Percentiles rank a stretch among this genome's conserved stretches.
phyloP scores from a whole-genome alignment of 2,888 invertebrate genomes.

The Biston betularia region DNA sequence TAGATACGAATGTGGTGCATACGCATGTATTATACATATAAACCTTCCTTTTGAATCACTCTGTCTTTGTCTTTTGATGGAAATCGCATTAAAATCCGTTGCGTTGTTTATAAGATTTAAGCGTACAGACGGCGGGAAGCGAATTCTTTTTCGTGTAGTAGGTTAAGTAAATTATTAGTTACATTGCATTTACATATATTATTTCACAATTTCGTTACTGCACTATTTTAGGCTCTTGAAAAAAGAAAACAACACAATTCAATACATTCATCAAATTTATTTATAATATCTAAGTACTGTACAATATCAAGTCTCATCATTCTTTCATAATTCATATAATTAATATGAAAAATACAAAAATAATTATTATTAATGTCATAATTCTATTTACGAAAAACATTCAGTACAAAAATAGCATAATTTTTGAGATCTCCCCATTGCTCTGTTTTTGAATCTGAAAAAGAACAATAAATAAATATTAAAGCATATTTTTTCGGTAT shows the following conservation, averaged over 20 bases:
- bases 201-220: no score
- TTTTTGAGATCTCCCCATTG: neutral
- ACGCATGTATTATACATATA: no score
- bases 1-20: no score
- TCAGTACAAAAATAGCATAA: constrained; percentile 18
- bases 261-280: constrained; percentile 45
- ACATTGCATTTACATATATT: no score
- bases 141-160: no score
- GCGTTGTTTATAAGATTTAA: no score
- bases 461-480: neutral
- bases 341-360: constrained; percentile 57
- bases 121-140: no score
- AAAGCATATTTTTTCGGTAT: no score
- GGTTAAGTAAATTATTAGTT: no score
- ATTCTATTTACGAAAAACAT: constrained; percentile 22
- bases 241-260: neutral
- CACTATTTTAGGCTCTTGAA: neutral
- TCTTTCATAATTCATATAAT: constrained; percentile 60
- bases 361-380: constrained; percentile 32
- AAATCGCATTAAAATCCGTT: no score
- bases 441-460: neutral
- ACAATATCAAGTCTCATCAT: constrained; percentile 40
- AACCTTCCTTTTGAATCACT: no score
- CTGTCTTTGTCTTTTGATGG: no score
- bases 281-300: constrained; percentile 37